Percentiles rank a stretch among this genome's conserved stretches.
These are phyloP conservation scores for Agraylea sexmaculata DNA, from an alignment of 1,140 invertebrate species.

Conservation along the genomic window DNA sequence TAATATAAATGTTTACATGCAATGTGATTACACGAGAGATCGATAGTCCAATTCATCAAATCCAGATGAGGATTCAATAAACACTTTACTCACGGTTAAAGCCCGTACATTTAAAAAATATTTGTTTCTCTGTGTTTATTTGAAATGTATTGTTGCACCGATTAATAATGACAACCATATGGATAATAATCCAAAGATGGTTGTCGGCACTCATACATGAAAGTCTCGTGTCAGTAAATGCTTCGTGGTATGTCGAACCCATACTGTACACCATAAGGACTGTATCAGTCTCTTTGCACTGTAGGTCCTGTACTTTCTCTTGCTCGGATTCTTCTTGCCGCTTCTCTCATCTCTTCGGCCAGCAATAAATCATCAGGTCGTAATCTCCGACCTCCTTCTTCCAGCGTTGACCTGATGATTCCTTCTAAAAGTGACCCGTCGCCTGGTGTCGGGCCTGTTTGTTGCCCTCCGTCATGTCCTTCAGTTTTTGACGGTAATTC, in stretches of 20 bases:
- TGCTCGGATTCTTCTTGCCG: slow-evolving; percentile 41
- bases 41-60: too few species aligned
- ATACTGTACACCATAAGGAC: background rate
- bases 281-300: background rate
- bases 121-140: background rate
- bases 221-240: too few species aligned
- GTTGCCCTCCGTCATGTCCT: slow-evolving; percentile 48
- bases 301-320: slow-evolving; percentile 10
- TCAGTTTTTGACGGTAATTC: slow-evolving; percentile 43
- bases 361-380: slow-evolving; percentile 37
- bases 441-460: slow-evolving; percentile 45
- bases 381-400: slow-evolving; percentile 25
- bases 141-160: too few species aligned
- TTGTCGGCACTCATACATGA: too few species aligned
- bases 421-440: slow-evolving; percentile 65
- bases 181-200: too few species aligned
- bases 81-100: too few species aligned
- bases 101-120: too few species aligned
- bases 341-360: slow-evolving; percentile 43
- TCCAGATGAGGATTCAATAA: too few species aligned
- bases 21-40: too few species aligned
- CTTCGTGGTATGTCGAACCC: background rate
- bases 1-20: too few species aligned
- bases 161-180: too few species aligned
- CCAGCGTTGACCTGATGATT: slow-evolving; percentile 66